Evolutionary conservation across 2,888 invertebrate genomes (phyloP), one percentile per base, ranked within the genome.

Genomic region (Tipula helvola): DNA sequence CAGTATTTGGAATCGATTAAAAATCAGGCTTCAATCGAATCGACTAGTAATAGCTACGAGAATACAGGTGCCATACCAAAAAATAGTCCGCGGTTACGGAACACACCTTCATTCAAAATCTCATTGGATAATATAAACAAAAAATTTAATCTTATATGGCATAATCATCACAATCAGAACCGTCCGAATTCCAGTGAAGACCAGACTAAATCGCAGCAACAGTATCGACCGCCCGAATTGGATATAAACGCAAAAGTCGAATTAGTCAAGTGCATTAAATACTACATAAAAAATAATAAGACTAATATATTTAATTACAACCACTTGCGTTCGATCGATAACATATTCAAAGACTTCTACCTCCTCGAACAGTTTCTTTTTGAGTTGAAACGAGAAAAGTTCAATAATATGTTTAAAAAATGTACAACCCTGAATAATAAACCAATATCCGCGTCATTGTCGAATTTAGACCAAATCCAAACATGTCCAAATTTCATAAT

Each of bases 21-120:
- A 71, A 28, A 71, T 71, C 52, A 52, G 4, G n/a, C 52, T 0
- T 8, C 52, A 7, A 52, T 52, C 16, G 71, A 28, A 10, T 18
- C 28, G 18, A 71, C 3, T 28, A 28, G 10, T 47, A 47, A 28
- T 28, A 28, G 28, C 28, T 28, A 13, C 47, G 36, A 57, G 83
- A 3, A 89, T 83, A 83, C 36, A 83, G 10, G 87, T 41, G 4
- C 89, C 88, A 4, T 89, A 88, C 71, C 89, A 89, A 0, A 90
- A 88, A 8, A 10, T 52, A 88, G 89, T 42, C n/a, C 42, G 3
- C 36, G 85, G 10, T 16, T 36, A 0, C 39, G 28, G 3, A 86
- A 86, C 39, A 41, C 28, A 16, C 42, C 86, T 28, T 86, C 44
- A 12, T 86, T 44, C 18, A 44, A 41, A 44, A 28, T 28, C 7